Evolutionary conservation across 2,113 vertebrate genomes (phyloP).

Genomic region (Laticauda laticaudata): DNA sequence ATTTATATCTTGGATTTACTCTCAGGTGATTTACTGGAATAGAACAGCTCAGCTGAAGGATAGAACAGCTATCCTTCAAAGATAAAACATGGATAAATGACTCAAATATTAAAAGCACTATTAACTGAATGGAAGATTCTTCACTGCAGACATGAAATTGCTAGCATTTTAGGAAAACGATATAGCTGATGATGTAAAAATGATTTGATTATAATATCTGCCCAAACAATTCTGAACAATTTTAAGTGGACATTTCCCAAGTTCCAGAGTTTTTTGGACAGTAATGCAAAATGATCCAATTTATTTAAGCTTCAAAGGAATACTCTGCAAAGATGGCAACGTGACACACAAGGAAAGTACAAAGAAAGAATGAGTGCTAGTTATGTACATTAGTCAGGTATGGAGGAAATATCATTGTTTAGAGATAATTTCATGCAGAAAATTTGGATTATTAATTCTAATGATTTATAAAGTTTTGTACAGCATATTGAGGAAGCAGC

Average conservation of each 20-base stretch:
- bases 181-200: neutral
- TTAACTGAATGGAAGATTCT: neutral
- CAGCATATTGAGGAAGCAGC: neutral
- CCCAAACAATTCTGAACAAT: neutral
- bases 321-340: slow-evolving; percentile 14
- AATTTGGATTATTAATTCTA: slow-evolving; percentile 1
- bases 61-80: neutral
- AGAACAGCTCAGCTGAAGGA: neutral
- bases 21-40: neutral
- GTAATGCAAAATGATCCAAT: neutral
- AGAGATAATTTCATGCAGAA: neutral
- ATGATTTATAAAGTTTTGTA: slow-evolving; percentile 23
- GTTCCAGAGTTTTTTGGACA: neutral
- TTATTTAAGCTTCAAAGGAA: slow-evolving; percentile 19
- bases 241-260: neutral
- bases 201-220: neutral
- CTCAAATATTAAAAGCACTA: neutral
- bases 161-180: neutral
- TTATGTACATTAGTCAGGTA: neutral
- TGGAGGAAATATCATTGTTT: neutral
- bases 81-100: neutral
- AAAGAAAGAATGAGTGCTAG: slow-evolving; percentile 23
- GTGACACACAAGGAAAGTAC: slow-evolving; percentile 3
- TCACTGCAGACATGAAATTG: neutral
- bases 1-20: neutral